phyloP scores from a whole-genome alignment of 2,797 vertebrate genomes.

The Telmatherina bonti region DNA sequence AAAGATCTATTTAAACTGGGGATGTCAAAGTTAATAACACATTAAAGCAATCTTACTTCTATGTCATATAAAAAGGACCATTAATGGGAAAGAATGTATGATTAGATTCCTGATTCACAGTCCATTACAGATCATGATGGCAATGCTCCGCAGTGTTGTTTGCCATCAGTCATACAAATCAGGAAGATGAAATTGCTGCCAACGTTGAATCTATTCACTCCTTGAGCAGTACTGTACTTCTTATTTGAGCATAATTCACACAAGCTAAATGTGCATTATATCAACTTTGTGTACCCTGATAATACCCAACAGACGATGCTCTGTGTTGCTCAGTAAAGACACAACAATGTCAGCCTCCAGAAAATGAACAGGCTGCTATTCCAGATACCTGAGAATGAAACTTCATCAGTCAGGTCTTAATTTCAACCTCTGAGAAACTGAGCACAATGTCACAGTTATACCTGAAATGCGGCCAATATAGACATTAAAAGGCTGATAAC shows the following conservation, averaged over 20 bases:
- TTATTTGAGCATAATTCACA: not conserved
- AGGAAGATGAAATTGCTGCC: not conserved
- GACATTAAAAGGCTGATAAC: not conserved
- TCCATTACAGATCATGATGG: not conserved
- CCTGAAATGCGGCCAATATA: not conserved
- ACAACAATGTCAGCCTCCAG: not conserved
- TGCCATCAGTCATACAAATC: not conserved
- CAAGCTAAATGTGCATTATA: not conserved
- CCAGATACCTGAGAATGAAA: not conserved
- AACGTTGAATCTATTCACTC: not conserved
- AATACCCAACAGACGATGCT: not conserved
- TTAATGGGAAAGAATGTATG: not conserved
- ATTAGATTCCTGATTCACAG: not conserved
- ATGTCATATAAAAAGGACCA: not conserved
- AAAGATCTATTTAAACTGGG: not conserved
- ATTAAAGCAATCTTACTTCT: not conserved
- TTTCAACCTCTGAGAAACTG: not conserved
- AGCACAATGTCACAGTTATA: not conserved
- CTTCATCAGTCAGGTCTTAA: not conserved
- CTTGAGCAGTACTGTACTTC: not conserved
- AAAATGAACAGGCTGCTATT: not conserved
- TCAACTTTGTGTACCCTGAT: not conserved
- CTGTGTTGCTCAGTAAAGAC: not conserved
- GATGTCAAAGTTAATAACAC: not conserved
- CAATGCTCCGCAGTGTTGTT: not conserved